phyloP scores from a whole-genome alignment of 1,140 invertebrate species.

The Liolophura sinensis region DNA sequence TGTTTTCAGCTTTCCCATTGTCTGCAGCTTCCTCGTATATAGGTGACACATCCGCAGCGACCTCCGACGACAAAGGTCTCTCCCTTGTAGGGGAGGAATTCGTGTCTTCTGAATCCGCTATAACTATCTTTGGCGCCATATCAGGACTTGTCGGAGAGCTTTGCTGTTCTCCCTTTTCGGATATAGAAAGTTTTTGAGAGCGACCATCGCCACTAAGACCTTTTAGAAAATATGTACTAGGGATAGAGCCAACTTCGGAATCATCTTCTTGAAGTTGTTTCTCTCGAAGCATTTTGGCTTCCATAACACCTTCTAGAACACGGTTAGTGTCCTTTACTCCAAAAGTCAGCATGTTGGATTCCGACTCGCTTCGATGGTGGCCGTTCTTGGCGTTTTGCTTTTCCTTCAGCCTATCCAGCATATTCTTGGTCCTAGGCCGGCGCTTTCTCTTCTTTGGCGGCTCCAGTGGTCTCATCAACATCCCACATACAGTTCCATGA shows the following conservation, averaged over 20 bases:
- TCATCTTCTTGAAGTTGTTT: constrained; percentile 46
- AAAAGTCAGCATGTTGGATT: constrained; percentile 74
- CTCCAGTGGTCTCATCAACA: constrained; percentile 88
- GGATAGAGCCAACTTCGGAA: constrained; percentile 45
- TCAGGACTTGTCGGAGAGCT: constrained; percentile 47
- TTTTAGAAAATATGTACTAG: constrained; percentile 44
- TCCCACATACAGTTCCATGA: constrained; percentile 88
- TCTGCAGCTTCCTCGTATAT: background rate
- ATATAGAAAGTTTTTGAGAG: constrained; percentile 34
- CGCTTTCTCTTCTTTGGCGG: constrained; percentile 65
- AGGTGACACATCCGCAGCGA: constrained; percentile 4
- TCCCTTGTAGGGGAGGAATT: background rate
- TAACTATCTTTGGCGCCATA: constrained; percentile 24
- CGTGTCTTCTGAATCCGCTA: constrained; percentile 17
- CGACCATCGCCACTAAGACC: constrained; percentile 12
- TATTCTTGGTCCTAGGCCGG: constrained; percentile 36
- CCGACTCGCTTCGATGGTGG: constrained; percentile 7
- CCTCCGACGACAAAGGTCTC: background rate
- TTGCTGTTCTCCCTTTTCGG: constrained; percentile 48
- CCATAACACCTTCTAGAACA: constrained; percentile 63
- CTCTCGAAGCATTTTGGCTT: constrained; percentile 63
- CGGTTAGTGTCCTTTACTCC: constrained; percentile 71
- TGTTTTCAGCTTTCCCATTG: too few relatives aligned
- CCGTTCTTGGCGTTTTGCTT: constrained; percentile 31
- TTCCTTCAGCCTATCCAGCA: constrained; percentile 47